phyloP scores from a whole-genome alignment of 1,140 invertebrate genomes.

The Orius insidiosus region DNA sequence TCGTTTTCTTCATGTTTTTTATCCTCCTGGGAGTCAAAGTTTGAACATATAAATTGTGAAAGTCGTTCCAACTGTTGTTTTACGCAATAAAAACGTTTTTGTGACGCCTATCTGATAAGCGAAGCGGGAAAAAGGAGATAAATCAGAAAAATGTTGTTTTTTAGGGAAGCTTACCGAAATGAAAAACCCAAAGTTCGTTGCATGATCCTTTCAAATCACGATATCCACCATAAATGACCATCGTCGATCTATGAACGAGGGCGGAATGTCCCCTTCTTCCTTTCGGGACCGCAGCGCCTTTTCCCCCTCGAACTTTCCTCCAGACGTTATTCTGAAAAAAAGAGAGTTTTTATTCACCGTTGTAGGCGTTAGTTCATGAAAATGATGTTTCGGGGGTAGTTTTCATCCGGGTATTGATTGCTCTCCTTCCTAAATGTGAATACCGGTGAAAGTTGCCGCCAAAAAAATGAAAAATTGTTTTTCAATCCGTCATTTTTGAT shows the following conservation, averaged over 20 bases:
- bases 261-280: constrained; percentile 69
- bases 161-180: constrained; percentile 48
- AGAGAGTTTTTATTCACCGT: too few relatives aligned
- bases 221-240: constrained; percentile 81
- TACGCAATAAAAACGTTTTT: too few relatives aligned
- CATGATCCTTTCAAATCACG: constrained; percentile 70
- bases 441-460: too few relatives aligned
- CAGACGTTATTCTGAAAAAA: constrained; percentile 40
- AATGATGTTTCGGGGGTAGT: too few relatives aligned
- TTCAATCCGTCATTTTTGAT: too few relatives aligned
- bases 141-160: constrained; percentile 1
- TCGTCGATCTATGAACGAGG: constrained; percentile 54
- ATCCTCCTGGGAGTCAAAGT: background rate
- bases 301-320: constrained; percentile 42
- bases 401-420: too few relatives aligned
- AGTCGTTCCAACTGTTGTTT: too few relatives aligned
- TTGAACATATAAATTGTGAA: too few relatives aligned
- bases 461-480: too few relatives aligned
- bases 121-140: background rate
- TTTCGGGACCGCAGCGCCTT: constrained; percentile 44
- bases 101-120: background rate
- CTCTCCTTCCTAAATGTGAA: too few relatives aligned
- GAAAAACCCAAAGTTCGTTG: constrained; percentile 72
- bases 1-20: background rate
- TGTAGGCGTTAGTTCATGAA: too few relatives aligned